Evolutionary conservation across 2,888 invertebrate species (phyloP).

Genomic region (Listrodromus nycthemerus): DNA sequence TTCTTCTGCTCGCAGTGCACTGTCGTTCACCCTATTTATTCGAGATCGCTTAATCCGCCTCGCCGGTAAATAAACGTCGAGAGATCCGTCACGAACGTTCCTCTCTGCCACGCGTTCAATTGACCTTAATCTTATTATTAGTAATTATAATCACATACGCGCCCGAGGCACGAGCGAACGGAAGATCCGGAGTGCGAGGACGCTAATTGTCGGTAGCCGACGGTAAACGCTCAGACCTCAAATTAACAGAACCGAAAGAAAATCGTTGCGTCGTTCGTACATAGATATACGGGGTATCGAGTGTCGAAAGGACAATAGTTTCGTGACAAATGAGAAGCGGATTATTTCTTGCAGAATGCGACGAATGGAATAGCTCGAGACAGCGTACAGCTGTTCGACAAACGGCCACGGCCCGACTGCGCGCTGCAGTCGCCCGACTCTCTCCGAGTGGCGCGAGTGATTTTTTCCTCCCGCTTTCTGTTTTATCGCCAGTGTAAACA

Average conservation of each 20-base stretch:
- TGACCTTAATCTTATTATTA: conserved; percentile 73
- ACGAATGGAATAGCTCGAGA: neutral
- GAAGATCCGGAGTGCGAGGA: conserved; percentile 48
- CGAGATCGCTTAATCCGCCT: conserved; percentile 69
- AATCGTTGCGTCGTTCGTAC: neutral
- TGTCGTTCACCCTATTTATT: conserved; percentile 71
- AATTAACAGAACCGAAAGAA: conserved; percentile 30
- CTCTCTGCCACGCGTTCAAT: conserved; percentile 61
- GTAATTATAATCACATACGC: conserved; percentile 67
- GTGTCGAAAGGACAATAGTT: neutral
- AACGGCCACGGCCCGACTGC: conserved; percentile 11
- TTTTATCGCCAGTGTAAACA: conserved; percentile 55
- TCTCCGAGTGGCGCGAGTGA: neutral
- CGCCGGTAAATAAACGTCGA: conserved; percentile 61
- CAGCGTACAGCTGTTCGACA: neutral
- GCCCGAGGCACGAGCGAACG: conserved; percentile 42
- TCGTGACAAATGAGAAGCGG: neutral
- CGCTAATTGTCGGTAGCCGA: conserved; percentile 46
- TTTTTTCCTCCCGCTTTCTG: conserved; percentile 12
- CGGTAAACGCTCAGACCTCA: neutral
- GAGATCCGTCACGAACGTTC: conserved; percentile 33
- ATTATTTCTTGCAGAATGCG: neutral
- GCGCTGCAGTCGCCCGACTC: neutral
- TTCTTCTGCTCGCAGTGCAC: conserved; percentile 44
- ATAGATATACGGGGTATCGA: neutral